Percentiles rank a stretch among this genome's conserved stretches.
Evolutionary conservation across 2,888 invertebrate genomes (phyloP).

Genomic region (Panorpa germanica): DNA sequence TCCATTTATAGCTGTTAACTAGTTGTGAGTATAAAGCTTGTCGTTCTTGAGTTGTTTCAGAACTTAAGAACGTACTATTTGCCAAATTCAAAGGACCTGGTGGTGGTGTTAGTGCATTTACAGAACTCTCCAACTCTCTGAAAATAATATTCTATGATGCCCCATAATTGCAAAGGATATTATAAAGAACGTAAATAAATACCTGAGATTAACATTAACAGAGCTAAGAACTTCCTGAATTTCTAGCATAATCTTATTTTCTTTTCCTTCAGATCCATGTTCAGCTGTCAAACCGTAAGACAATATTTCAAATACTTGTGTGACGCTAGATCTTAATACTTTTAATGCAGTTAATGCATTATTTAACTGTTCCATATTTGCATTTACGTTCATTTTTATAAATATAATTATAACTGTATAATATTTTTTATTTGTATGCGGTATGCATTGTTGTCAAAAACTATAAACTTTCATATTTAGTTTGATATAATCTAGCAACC

Average conservation of each 20-base stretch:
- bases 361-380: constrained; percentile 46
- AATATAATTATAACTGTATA: no score
- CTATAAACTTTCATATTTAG: no score
- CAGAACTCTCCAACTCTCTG: constrained; percentile 66
- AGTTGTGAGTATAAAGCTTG: constrained; percentile 74
- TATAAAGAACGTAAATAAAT: constrained; percentile 9
- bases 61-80: constrained; percentile 69
- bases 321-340: constrained; percentile 62
- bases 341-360: constrained; percentile 56
- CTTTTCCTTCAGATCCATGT: constrained; percentile 64
- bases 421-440: no score
- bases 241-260: constrained; percentile 54
- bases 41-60: constrained; percentile 81
- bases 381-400: constrained; percentile 8
- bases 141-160: constrained; percentile 14
- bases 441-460: no score
- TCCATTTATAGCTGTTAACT: constrained; percentile 84
- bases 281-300: constrained; percentile 65
- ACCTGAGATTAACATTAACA: constrained; percentile 64
- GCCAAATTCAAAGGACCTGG: constrained; percentile 69
- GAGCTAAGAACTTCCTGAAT: constrained; percentile 65
- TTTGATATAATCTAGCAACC: no score
- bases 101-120: constrained; percentile 50
- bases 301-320: constrained; percentile 67
- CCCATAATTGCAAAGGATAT: constrained; percentile 1